Evolutionary conservation across 2,797 vertebrate species (phyloP), one percentile per base, ranked within the genome.

Genomic region (Ara ararauna): DNA sequence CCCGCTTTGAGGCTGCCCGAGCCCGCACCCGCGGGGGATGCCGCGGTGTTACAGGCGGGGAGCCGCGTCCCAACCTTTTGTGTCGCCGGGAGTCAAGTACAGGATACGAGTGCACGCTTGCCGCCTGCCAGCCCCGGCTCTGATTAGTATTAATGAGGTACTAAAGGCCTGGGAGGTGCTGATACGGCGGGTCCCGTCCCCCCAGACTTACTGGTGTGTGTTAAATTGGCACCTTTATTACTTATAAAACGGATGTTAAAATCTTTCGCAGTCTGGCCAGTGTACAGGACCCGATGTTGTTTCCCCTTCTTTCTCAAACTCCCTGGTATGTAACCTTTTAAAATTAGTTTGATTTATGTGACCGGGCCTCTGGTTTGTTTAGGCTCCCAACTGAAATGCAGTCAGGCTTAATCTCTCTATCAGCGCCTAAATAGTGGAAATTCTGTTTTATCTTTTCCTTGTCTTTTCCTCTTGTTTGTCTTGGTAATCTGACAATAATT

Each of bases 261-360:
- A 29, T 61, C 64, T 75, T 80, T 36, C 58, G 68, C 67, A 2
- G 82, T 32, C 45, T 88, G 89, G 90, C 80, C 71, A 21, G 65
- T 32, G 42, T 71, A 11, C 89, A 29, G 89, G 50, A 83, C 74
- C 58, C 26, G n/a, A 19, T 82, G 82, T 40, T 88, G 77, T 85
- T 96, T 93, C 80, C 82, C 60, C 62, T 89, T 88, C 90, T 91
- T 92, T 91, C 80, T 88, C 61, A 62, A 89, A 92, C 85, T 92
- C 53, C 61, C 60, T 86, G 90, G 89, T 82, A 82, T 94, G 93
- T 82, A 95, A 22, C 64, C 56, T 79, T 90, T 91, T 80, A 65
- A 93, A 97, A 95, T 89, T 36, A 94, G 76, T 80, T 81, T 93
- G 87, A 84, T 95, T 92, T 88, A 84, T 82, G 90, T 74, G 82